Conservation (phyloP, 2,113 vertebrate species). For the Salvelinus namaycush region DNA sequence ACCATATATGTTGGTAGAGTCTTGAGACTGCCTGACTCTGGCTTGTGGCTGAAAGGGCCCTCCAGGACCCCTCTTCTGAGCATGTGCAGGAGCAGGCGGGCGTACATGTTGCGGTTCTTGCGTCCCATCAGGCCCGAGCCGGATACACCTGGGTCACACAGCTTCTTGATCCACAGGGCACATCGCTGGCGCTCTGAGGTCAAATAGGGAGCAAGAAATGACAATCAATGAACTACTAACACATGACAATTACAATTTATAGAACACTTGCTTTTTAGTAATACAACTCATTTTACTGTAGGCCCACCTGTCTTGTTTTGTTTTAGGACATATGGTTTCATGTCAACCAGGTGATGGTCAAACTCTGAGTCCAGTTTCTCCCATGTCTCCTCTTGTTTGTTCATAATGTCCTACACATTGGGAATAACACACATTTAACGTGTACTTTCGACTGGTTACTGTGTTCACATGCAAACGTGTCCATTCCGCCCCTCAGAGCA, state of each 20-base stretch:
- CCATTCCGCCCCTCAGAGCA: too few species aligned
- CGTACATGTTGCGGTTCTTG: conserved; percentile 87
- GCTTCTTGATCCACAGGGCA: conserved; percentile 91
- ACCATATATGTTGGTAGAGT: conserved; percentile 90
- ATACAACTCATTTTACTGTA: not conserved
- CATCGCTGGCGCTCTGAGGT: conserved; percentile 83
- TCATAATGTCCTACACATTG: conserved; percentile 68
- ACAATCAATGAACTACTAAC: not conserved
- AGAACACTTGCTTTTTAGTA: not conserved
- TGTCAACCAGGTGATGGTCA: conserved; percentile 84
- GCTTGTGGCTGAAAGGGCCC: conserved; percentile 83
- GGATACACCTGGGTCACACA: conserved; percentile 81
- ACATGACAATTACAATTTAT: not conserved
- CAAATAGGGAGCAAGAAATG: not conserved
- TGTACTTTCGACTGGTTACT: too few species aligned
- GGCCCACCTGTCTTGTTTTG: conserved; percentile 79
- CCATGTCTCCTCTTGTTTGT: conserved; percentile 74
- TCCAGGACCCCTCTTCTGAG: conserved; percentile 83
- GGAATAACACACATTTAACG: not conserved
- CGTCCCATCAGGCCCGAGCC: conserved; percentile 77
- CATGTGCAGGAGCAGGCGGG: conserved; percentile 89
- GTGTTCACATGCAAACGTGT: too few species aligned
- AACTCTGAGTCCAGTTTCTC: conserved; percentile 86
- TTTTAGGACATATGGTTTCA: conserved; percentile 90
- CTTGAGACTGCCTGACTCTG: conserved; percentile 82